Evolutionary conservation across 2,113 vertebrate genomes (phyloP).

Genomic region (Centropus unirufus): DNA sequence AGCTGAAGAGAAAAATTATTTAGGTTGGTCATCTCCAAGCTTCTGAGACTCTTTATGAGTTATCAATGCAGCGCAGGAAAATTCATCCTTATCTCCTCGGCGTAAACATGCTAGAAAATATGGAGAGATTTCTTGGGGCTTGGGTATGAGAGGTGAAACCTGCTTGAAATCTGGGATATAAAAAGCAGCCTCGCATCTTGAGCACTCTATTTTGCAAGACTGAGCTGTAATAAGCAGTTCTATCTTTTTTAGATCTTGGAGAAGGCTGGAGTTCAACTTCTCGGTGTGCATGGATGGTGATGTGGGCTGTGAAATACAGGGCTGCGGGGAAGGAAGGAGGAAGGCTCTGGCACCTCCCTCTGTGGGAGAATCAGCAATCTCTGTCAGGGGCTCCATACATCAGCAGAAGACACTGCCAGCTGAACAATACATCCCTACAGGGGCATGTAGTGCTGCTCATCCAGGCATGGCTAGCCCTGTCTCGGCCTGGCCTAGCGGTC

Average conservation of each 20-base stretch:
- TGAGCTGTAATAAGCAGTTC: background rate
- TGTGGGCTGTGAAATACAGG: background rate
- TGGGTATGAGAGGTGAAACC: background rate
- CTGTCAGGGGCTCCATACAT: background rate
- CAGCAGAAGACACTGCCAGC: slow-evolving; percentile 56
- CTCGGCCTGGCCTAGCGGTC: slow-evolving; percentile 21
- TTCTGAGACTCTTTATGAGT: background rate
- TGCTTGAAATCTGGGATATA: background rate
- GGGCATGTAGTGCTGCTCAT: slow-evolving; percentile 44
- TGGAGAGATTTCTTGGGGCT: background rate
- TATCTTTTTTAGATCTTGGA: background rate
- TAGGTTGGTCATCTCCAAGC: background rate
- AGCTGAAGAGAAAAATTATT: background rate
- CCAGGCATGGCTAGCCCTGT: slow-evolving; percentile 23
- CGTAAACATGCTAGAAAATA: background rate
- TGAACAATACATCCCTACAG: slow-evolving; percentile 49
- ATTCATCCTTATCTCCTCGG: background rate
- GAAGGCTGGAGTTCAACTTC: background rate
- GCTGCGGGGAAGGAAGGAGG: background rate
- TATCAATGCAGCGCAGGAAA: background rate
- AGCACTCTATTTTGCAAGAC: background rate
- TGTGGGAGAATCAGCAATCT: background rate
- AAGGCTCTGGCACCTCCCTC: background rate
- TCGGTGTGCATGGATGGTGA: background rate
- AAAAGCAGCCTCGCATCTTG: background rate